Evolutionary conservation across 2,888 invertebrate species (phyloP), one percentile per base, ranked within the genome.

Genomic region (Boloria selene): DNA sequence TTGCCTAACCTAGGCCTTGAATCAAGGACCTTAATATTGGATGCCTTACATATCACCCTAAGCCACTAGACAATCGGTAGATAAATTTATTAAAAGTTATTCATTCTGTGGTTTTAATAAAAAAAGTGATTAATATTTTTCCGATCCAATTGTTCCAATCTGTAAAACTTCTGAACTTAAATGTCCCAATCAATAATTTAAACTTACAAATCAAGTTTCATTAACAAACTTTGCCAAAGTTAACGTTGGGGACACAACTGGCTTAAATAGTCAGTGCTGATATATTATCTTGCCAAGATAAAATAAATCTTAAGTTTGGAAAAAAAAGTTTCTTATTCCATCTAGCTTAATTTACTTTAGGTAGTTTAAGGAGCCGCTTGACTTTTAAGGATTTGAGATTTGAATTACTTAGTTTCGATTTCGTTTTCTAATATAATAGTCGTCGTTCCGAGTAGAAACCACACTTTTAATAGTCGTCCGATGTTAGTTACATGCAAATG

Each of bases 201-300:
- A 64, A 61, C 18, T 61, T 55, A n/a, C 61, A 61, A 61, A 22
- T 65, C 51, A 55, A 65, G 51, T 65, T 55, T 61, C 55, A 56
- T 51, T 51, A 61, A 51, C 31, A 17, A 56, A 65, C 51, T 65
- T 65, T 47, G 16, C 10, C 5, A 13, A 51, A 56, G 51, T 65
- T 56, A 56, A 26, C 45, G 42, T 31, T 55, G 31, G 55, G 56
- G 51, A 31, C 55, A 13, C 18, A 16, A 16, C 49, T 49, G 31
- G 17, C 16, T 26, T 44, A 51, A 65, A 65, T 38, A 49, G 53
- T 65, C n/a, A 54, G 44, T 55, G 61, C 38, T 51, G 50, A 65
- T 42, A 18, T 38, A 61, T 51, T 52, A 13, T 44, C 13, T 65
- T 31, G 16, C 45, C 53, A 53, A 47, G 47, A 58, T 14, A 60